Base-by-base conservation (phyloP, 2,797 vertebrate species). In the Phylloscopus collybita region DNA sequence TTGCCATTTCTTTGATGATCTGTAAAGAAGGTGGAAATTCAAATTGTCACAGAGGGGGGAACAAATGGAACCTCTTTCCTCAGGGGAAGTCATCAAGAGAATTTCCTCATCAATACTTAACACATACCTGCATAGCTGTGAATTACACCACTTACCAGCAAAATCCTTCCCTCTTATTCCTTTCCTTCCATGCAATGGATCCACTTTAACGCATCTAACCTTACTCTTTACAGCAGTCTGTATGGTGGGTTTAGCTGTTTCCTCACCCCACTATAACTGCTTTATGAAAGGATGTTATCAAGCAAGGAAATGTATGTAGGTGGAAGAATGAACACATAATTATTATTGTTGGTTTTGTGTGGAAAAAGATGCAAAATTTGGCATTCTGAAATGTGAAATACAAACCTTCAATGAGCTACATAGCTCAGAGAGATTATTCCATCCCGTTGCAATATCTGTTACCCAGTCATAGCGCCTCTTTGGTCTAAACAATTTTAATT, bases 401-500 rank as follows among this genome's bases (percentile, higher is more conserved):
- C 57, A 83, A 95, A n/a, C 53, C 75, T 90, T 86, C 53, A 38
- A 92, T 88, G 64, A 80, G 47, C 36, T 92, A 49, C 65, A 21
- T 70, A 96, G 85, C 88, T 97, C 88, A 92, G 67, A 79, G 79
- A 94, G 81, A 95, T 97, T 94, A 97, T 95, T 95, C 89, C 90
- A 18, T 94, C 61, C 92, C 80, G 81, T 94, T 96, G 92, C 79
- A 96, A 83, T 96, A 96, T 96, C 88, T 23, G 40, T 88, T 86
- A 93, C 69, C 91, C 94, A 97, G 95, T 97, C 97, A 96, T 85
- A 96, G 70, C 93, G 86, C 38, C 72, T 97, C 82, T 95, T 96
- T 97, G 92, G 89, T 97, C 96, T 97, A 97, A 97, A 97, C 97
- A 97, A 97, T 97, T 97, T 97, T 98, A 97, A 98, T 98, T 98